Conservation (phyloP, 2,113 vertebrate species). For the Toxotes jaculatrix region DNA sequence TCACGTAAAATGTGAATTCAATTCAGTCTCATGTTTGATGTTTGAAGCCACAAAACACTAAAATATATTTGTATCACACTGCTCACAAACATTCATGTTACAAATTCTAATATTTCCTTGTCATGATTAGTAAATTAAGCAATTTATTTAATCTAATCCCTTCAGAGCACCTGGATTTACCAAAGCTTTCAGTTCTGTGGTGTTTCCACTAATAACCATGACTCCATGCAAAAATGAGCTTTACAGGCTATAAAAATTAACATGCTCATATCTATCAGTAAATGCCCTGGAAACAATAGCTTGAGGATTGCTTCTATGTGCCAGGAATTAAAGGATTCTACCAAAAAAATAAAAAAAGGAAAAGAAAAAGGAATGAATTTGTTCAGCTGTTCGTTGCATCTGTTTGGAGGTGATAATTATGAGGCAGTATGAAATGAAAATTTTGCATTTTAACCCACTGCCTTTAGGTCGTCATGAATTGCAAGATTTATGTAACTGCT, state of each 20-base stretch:
- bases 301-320: background rate
- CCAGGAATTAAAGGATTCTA: background rate
- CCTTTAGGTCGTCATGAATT: conserved; percentile 30
- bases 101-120: background rate
- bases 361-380: background rate
- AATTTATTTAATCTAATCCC: conserved; percentile 24
- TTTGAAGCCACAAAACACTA: background rate
- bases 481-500: conserved; percentile 11
- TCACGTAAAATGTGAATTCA: background rate
- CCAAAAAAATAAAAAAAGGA: background rate
- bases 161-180: conserved; percentile 28
- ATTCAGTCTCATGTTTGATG: background rate
- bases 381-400: background rate
- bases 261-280: conserved; percentile 4
- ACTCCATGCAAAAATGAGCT: conserved; percentile 11
- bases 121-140: conserved; percentile 7
- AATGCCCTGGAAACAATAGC: conserved; percentile 23
- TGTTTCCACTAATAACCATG: conserved; percentile 31
- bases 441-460: conserved; percentile 21
- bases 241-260: conserved; percentile 29
- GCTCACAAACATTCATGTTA: background rate
- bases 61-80: background rate
- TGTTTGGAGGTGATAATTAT: conserved; percentile 31
- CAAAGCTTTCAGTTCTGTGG: background rate
- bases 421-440: conserved; percentile 19